A percentile compares a stretch with the other conserved stretches of the same genome.
phyloP scores from a whole-genome alignment of 2,888 invertebrate species.

The Taphrorychus bicolor region DNA sequence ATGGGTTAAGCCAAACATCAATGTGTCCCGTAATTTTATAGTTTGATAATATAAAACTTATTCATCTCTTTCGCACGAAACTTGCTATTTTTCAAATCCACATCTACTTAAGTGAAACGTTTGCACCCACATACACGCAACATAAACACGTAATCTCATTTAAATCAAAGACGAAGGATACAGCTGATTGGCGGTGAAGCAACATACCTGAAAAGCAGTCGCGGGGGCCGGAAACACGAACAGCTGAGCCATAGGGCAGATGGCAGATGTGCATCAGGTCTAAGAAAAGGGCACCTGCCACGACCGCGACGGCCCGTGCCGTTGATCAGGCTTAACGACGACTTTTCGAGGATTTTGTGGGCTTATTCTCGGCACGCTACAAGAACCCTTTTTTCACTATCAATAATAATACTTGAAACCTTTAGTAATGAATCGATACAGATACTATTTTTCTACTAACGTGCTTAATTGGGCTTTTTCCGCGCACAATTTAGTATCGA shows the following conservation, averaged over 20 bases:
- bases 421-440: too few species aligned
- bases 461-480: too few species aligned
- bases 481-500: too few species aligned
- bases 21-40: too few species aligned
- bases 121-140: too few species aligned
- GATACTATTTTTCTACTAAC: too few species aligned
- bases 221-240: conserved; percentile 49
- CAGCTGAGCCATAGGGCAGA: conserved; percentile 49
- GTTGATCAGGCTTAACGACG: conserved; percentile 13
- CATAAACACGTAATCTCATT: background rate
- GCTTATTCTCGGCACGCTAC: background rate
- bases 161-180: background rate
- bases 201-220: background rate
- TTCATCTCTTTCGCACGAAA: too few species aligned
- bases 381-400: background rate
- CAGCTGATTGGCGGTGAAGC: background rate
- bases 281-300: conserved; percentile 44
- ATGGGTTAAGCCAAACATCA: too few species aligned
- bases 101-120: too few species aligned
- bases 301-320: conserved; percentile 19
- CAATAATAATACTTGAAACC: too few species aligned
- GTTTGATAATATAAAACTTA: too few species aligned
- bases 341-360: conserved; percentile 17
- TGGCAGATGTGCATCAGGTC: conserved; percentile 45
- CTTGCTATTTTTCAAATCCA: too few species aligned